Conservation (phyloP, 2,113 vertebrate genomes). For the Daboia siamensis region DNA sequence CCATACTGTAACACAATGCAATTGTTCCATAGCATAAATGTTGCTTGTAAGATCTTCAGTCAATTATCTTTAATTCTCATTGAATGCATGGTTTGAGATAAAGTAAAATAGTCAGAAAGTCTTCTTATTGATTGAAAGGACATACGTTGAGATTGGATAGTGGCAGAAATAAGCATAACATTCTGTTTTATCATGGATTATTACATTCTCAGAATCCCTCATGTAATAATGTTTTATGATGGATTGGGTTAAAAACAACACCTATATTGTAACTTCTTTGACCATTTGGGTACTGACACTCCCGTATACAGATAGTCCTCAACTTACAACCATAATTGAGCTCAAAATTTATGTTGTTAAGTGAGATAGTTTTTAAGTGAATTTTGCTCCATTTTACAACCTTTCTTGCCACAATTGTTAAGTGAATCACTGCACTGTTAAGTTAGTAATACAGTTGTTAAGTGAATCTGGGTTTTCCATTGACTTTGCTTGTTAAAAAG, state of each 20-base stretch:
- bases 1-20: background rate
- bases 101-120: background rate
- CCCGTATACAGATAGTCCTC: background rate
- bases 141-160: background rate
- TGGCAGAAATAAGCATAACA: background rate
- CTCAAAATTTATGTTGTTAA: background rate
- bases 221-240: background rate
- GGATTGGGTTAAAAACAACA: background rate
- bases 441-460: background rate
- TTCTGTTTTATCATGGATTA: background rate
- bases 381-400: background rate
- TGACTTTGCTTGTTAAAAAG: background rate
- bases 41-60: constrained; percentile 8
- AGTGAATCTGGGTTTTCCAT: background rate
- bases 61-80: background rate
- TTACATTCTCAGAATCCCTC: background rate
- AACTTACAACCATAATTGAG: background rate
- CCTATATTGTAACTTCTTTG: background rate
- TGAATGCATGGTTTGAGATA: background rate
- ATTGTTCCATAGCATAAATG: background rate
- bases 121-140: background rate
- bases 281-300: background rate
- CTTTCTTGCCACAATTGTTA: background rate
- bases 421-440: background rate
- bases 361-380: background rate